A percentile compares a stretch with the other conserved stretches of the same genome.
Conservation (phyloP, 2,113 vertebrate species). For the Tauraco erythrolophus region DNA sequence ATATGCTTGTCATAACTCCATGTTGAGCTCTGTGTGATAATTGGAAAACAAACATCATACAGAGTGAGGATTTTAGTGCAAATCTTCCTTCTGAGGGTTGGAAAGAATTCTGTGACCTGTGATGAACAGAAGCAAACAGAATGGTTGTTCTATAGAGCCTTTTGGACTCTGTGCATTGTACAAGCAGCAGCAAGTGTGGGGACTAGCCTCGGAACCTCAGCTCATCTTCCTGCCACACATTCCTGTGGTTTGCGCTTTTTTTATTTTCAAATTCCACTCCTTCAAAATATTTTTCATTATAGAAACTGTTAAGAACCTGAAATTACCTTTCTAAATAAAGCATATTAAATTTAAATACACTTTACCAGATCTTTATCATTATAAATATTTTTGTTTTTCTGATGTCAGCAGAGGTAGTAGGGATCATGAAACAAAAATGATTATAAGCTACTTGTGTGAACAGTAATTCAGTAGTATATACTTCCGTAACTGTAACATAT, state of each 20-base stretch:
- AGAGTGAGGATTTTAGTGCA: background rate
- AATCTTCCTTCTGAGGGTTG: background rate
- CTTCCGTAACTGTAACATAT: background rate
- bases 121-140: background rate
- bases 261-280: background rate
- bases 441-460: background rate
- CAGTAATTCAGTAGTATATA: background rate
- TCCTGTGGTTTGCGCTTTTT: background rate
- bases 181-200: rapidly evolving
- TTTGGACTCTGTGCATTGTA: background rate
- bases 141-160: background rate
- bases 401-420: background rate
- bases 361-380: background rate
- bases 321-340: background rate
- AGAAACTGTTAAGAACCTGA: background rate
- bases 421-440: background rate
- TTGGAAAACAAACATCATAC: background rate
- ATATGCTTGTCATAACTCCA: background rate
- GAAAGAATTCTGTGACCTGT: background rate
- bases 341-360: background rate
- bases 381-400: background rate
- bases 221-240: background rate
- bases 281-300: background rate
- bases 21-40: background rate
- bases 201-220: background rate